Conservation (phyloP, 2,888 invertebrate species). For the Habroteleia sp. region DNA sequence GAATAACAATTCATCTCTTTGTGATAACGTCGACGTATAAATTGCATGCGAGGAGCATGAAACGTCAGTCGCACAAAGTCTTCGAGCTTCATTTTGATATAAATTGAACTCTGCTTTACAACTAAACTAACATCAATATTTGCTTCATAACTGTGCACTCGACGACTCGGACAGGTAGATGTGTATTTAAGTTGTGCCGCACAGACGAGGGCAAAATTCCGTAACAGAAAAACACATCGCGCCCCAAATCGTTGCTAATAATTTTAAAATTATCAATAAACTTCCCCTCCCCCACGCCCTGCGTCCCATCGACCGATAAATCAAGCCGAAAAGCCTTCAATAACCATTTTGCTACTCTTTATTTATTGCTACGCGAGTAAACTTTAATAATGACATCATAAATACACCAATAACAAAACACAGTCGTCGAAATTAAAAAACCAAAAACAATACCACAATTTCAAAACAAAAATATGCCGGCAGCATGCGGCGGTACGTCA, state of each 20-base stretch:
- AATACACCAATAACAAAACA: slow-evolving; percentile 49
- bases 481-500: slow-evolving; percentile 37
- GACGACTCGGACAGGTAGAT: slow-evolving; percentile 25
- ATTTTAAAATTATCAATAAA: slow-evolving; percentile 54
- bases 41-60: slow-evolving; percentile 18
- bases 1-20: slow-evolving; percentile 12
- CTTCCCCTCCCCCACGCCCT: not conserved
- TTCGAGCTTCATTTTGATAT: slow-evolving; percentile 52
- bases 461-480: slow-evolving; percentile 35
- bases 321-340: slow-evolving; percentile 29
- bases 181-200: slow-evolving; percentile 1
- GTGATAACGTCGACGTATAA: slow-evolving; percentile 28
- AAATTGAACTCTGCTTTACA: slow-evolving; percentile 57
- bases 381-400: slow-evolving; percentile 43
- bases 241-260: slow-evolving; percentile 36
- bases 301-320: slow-evolving; percentile 19
- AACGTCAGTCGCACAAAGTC: slow-evolving; percentile 39
- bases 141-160: slow-evolving; percentile 47
- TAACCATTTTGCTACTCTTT: slow-evolving; percentile 40
- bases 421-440: slow-evolving; percentile 42
- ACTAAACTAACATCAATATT: slow-evolving; percentile 56
- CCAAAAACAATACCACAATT: slow-evolving; percentile 32
- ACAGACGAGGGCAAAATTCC: slow-evolving; percentile 15
- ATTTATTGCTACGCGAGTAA: slow-evolving; percentile 35
- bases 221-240: slow-evolving; percentile 10